Conservation (phyloP, 2,797 vertebrate species). For the Lindbergichthys nudifrons region DNA sequence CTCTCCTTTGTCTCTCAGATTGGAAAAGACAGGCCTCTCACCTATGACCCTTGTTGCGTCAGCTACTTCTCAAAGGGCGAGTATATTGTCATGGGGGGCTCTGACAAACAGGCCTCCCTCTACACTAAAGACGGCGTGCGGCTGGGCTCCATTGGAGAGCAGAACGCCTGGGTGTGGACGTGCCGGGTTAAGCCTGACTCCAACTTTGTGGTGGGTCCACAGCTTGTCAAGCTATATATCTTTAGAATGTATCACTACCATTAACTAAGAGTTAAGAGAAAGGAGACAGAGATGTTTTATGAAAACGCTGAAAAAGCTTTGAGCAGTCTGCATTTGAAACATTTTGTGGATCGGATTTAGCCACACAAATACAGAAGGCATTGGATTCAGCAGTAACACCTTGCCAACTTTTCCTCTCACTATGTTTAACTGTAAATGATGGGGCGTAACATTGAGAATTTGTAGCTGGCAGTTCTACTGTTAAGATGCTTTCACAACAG, state of each 20-base stretch:
- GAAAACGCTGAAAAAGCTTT: constrained; percentile 29
- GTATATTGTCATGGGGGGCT: constrained; percentile 95
- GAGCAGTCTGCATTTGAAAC: constrained; percentile 19
- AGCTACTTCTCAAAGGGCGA: constrained; percentile 98
- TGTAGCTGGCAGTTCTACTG: constrained; percentile 56
- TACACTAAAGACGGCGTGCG: constrained; percentile 96
- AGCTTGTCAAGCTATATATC: constrained; percentile 29
- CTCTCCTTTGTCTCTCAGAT: constrained; percentile 82
- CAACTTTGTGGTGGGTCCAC: constrained; percentile 93
- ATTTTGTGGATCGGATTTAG: constrained; percentile 40
- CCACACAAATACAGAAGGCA: constrained; percentile 34
- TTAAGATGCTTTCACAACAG: constrained; percentile 71
- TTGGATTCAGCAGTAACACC: constrained; percentile 64
- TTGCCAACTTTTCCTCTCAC: constrained; percentile 47
- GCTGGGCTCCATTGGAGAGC: constrained; percentile 92
- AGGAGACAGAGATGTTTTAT: constrained; percentile 9
- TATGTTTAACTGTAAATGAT: constrained; percentile 67
- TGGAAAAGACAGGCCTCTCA: constrained; percentile 92
- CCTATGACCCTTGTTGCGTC: constrained; percentile 95
- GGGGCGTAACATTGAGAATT: constrained; percentile 51
- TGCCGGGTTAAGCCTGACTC: constrained; percentile 96
- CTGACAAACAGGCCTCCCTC: constrained; percentile 95
- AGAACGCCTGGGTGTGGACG: constrained; percentile 95
- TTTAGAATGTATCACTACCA: constrained; percentile 12
- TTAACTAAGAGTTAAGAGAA: constrained; percentile 17